Percentiles rank a stretch among this genome's conserved stretches.
phyloP scores from a whole-genome alignment of 2,113 vertebrate genomes.

The Callionymus lyra region DNA sequence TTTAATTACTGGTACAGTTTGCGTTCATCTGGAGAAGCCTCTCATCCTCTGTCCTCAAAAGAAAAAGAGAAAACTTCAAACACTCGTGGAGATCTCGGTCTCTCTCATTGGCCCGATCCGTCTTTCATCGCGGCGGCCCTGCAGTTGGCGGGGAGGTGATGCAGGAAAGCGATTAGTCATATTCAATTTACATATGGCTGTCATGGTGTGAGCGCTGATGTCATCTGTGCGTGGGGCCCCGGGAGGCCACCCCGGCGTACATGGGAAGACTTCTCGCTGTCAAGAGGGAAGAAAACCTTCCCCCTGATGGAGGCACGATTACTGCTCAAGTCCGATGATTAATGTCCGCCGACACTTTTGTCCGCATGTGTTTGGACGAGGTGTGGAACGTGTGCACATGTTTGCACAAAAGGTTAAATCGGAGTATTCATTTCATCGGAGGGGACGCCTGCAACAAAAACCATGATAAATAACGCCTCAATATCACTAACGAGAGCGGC shows the following conservation, averaged over 20 bases:
- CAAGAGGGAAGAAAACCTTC: constrained; percentile 4
- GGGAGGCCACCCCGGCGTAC: constrained; percentile 34
- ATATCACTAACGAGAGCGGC: no score
- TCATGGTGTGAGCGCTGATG: constrained; percentile 56
- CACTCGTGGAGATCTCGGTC: constrained; percentile 12
- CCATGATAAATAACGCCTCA: no score
- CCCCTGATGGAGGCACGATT: constrained; percentile 6
- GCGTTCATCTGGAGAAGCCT: no score
- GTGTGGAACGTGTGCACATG: constrained; percentile 10
- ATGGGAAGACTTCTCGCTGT: constrained; percentile 41
- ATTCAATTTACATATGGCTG: constrained; percentile 70
- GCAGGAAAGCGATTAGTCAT: constrained; percentile 64
- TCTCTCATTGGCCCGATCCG: constrained; percentile 4
- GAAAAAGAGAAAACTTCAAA: constrained; percentile 57
- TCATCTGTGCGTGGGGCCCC: constrained; percentile 53
- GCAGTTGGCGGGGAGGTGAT: constrained; percentile 56
- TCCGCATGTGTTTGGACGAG: constrained; percentile 10
- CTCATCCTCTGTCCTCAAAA: no score
- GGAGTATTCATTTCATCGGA: no score
- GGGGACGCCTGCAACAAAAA: no score
- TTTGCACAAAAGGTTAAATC: background rate
- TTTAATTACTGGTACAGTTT: no score
- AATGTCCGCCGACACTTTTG: constrained; percentile 28
- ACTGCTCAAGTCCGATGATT: constrained; percentile 26
- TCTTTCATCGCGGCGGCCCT: constrained; percentile 51